phyloP scores from a whole-genome alignment of 2,888 invertebrate species.

The Labia minor region DNA sequence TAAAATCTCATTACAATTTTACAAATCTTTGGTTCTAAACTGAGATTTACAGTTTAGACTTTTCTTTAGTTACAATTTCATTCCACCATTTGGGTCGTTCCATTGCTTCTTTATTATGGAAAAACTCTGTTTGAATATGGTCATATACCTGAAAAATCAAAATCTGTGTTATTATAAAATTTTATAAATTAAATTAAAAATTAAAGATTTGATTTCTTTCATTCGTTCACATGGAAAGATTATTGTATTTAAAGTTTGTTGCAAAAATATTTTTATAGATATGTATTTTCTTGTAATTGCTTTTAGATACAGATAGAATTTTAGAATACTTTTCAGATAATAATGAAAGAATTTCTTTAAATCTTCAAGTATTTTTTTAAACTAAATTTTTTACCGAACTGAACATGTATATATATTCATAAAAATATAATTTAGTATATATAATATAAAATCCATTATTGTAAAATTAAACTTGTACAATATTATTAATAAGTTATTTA shows the following conservation, averaged over 20 bases:
- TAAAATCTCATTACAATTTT: background rate
- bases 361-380: no score
- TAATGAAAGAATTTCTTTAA: no score
- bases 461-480: conserved; percentile 16
- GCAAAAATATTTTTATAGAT: no score
- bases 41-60: conserved; percentile 22
- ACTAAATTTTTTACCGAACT: no score
- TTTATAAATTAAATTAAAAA: conserved; percentile 3
- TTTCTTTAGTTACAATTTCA: conserved; percentile 21
- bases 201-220: conserved; percentile 4
- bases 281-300: no score
- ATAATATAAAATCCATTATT: no score
- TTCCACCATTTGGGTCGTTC: conserved; percentile 65
- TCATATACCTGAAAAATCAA: conserved; percentile 60
- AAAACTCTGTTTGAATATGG: conserved; percentile 59
- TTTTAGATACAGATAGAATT: no score
- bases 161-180: conserved; percentile 23
- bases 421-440: no score
- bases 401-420: no score
- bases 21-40: background rate
- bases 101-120: conserved; percentile 55
- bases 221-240: conserved; percentile 14
- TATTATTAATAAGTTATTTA: no score
- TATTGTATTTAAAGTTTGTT: conserved; percentile 21
- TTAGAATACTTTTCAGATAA: no score